Conservation (phyloP, 2,888 invertebrate species). For the Drosophila paranaensis region DNA sequence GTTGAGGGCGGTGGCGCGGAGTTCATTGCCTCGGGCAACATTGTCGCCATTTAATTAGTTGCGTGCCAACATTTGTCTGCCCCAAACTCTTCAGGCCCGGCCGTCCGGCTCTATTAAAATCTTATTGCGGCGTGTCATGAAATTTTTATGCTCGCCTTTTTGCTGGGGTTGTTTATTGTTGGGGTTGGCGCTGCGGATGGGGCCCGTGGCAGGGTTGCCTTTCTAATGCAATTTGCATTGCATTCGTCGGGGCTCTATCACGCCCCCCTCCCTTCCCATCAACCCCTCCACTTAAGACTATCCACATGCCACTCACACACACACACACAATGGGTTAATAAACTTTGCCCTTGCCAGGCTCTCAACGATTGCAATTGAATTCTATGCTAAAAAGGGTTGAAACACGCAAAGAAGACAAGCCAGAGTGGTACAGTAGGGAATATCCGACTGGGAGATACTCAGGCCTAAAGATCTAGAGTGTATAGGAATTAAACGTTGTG, state of each 20-base stretch:
- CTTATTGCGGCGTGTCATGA: slow-evolving; percentile 41
- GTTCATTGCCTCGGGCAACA: slow-evolving; percentile 28
- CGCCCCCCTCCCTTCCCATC: neutral
- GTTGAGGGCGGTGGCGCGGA: neutral
- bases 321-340: slow-evolving; percentile 45
- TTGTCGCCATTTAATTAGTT: slow-evolving; percentile 55
- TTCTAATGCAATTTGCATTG: slow-evolving; percentile 52
- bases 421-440: too few relatives aligned
- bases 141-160: slow-evolving; percentile 39
- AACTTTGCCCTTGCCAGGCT: slow-evolving; percentile 51
- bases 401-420: neutral
- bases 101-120: slow-evolving; percentile 4
- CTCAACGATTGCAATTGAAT: slow-evolving; percentile 35
- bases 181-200: neutral
- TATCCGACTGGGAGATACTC: neutral
- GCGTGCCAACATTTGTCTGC: slow-evolving; percentile 32
- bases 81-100: neutral
- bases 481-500: too few relatives aligned
- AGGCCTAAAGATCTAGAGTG: too few relatives aligned
- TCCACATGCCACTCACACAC: slow-evolving; percentile 1
- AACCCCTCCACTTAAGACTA: neutral
- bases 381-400: slow-evolving; percentile 21
- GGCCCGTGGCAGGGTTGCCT: slow-evolving; percentile 9
- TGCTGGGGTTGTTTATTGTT: neutral
- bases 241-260: neutral